These are phyloP conservation scores for Drosophila falleni DNA, from an alignment of 2,888 invertebrate species.

Conservation along the genomic window DNA sequence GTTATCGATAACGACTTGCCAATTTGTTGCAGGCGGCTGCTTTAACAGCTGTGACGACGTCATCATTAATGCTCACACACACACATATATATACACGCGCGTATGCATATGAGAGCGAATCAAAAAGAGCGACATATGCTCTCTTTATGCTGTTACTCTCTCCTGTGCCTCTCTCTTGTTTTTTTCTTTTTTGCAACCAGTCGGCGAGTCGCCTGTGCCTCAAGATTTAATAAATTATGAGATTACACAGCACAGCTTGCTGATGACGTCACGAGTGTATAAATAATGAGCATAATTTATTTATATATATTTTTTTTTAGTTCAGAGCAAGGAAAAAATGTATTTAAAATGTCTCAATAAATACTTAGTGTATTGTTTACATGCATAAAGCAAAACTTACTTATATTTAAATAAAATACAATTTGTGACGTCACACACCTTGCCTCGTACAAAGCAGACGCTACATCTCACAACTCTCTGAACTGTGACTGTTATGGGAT, in stretches of 20 bases:
- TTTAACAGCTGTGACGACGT: conserved; percentile 65
- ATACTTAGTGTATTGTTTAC: not conserved
- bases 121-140: conserved; percentile 13
- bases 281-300: not conserved
- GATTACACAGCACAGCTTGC: conserved; percentile 18
- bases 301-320: not conserved
- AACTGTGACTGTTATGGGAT: conserved; percentile 25
- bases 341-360: not conserved
- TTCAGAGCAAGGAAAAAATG: too few species aligned
- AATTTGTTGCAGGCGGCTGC: conserved; percentile 47
- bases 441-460: conserved; percentile 6
- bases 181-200: conserved; percentile 31
- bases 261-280: conserved; percentile 1
- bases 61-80: conserved; percentile 23
- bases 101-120: not conserved
- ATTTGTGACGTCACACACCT: conserved; percentile 38
- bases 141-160: conserved; percentile 8
- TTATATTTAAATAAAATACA: not conserved
- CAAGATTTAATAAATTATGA: conserved; percentile 4
- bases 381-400: too few species aligned
- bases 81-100: conserved; percentile 5
- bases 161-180: conserved; percentile 10
- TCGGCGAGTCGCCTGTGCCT: conserved; percentile 20
- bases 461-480: conserved; percentile 27
- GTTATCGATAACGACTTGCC: conserved; percentile 64